Evolutionary conservation across 2,797 vertebrate genomes (phyloP).

Genomic region (Craterocephalus amniculus): DNA sequence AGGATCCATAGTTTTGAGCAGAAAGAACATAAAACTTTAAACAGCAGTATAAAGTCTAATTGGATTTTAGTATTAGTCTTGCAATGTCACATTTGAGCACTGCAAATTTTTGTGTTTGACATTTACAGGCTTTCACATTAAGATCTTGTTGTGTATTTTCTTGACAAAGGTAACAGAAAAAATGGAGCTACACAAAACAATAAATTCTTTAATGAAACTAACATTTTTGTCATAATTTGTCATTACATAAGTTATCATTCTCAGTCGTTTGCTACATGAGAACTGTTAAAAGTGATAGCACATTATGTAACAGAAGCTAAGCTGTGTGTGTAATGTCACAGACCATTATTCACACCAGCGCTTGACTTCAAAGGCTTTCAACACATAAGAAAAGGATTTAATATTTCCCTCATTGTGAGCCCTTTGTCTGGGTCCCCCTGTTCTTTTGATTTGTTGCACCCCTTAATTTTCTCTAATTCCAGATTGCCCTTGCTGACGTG

Average conservation of each 20-base stretch:
- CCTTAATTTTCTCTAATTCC: slow-evolving; percentile 63
- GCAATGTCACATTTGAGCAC: background rate
- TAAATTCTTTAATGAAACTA: background rate
- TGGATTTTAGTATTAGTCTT: background rate
- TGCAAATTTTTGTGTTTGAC: background rate
- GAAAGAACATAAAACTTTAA: background rate
- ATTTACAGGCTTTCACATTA: background rate
- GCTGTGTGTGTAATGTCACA: slow-evolving; percentile 47
- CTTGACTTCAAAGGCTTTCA: slow-evolving; percentile 67
- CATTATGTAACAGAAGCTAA: slow-evolving; percentile 48
- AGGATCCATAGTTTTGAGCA: too few relatives aligned
- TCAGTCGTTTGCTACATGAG: background rate
- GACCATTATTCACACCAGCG: slow-evolving; percentile 57
- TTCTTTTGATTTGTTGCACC: slow-evolving; percentile 66
- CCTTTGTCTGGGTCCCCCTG: slow-evolving; percentile 46
- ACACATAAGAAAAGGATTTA: slow-evolving; percentile 58
- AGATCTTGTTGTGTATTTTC: background rate
- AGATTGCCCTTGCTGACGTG: slow-evolving; percentile 51
- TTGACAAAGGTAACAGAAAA: background rate
- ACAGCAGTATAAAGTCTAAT: background rate
- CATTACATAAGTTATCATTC: slow-evolving; percentile 7
- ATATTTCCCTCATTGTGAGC: slow-evolving; percentile 50
- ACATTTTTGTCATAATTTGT: background rate
- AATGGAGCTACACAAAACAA: background rate
- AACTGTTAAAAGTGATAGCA: slow-evolving; percentile 26